Evolutionary conservation across 2,797 vertebrate genomes (phyloP).

Genomic region (Thalassophryne amazonica): DNA sequence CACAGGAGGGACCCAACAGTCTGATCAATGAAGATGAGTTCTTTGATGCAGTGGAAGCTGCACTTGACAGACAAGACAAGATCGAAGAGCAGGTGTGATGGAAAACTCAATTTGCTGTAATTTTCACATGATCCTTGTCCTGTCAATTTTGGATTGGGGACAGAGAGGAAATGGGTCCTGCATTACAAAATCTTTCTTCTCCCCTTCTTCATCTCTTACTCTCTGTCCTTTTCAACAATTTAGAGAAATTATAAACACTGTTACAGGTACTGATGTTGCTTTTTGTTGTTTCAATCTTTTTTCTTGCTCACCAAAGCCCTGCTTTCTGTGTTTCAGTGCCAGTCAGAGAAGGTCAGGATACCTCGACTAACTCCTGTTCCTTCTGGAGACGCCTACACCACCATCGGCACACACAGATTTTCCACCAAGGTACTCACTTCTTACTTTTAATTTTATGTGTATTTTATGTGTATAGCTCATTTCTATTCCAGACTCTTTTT

Average conservation of each 20-base stretch:
- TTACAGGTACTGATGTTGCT: not conserved
- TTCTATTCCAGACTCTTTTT: too few species aligned
- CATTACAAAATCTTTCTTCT: too few species aligned
- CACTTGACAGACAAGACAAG: slow-evolving; percentile 93
- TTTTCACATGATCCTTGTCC: not conserved
- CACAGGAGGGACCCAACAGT: slow-evolving; percentile 87
- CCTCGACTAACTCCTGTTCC: slow-evolving; percentile 80
- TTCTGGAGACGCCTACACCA: slow-evolving; percentile 84
- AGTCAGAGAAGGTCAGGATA: slow-evolving; percentile 89
- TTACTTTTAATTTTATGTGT: not conserved
- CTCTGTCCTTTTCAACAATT: not conserved
- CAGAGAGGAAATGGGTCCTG: too few species aligned
- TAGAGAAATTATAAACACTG: not conserved
- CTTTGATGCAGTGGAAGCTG: slow-evolving; percentile 96
- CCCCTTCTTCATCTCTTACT: not conserved
- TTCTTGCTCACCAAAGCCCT: slow-evolving; percentile 4
- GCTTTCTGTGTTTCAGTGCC: slow-evolving; percentile 71
- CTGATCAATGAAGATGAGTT: slow-evolving; percentile 96
- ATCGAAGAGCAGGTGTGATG: slow-evolving; percentile 91
- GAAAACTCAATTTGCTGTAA: not conserved
- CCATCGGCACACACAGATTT: slow-evolving; percentile 85
- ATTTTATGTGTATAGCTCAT: too few species aligned
- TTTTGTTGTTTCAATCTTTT: not conserved
- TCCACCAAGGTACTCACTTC: slow-evolving; percentile 80
- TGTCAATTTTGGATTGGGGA: not conserved